Base-by-base conservation (phyloP, 2,797 vertebrate species). In the Lemur catta region DNA sequence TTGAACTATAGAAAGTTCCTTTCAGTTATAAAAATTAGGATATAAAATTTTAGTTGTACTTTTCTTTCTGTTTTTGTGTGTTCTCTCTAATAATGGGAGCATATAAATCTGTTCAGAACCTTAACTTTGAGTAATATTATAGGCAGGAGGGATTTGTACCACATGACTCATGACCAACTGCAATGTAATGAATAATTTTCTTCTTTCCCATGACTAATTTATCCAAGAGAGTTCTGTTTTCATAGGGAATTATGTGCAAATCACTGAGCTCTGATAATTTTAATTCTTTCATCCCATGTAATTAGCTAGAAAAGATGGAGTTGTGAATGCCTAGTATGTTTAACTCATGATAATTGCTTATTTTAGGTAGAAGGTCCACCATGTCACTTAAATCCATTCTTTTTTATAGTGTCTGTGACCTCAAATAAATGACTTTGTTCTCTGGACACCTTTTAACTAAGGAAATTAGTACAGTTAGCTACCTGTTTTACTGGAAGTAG, bases 161-260 rank as follows among this genome's bases (percentile, higher is more conserved):
- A 1, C 65, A 48, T 89, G 91, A 95, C 79, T 92, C 74, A 94
- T 84, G 18, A 89, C 78, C 84, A 76, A 0, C 71, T 18, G 6
- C 95, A 92, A 91, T 38, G 75, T 95, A 93, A 50, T 92, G 78
- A 95, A 59, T 96, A 69, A 30, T 71, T 94, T 71, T 94, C 30
- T 87, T 94, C 63, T 50, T 95, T 95, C 48, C 13, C 30, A 10
- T 96, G 76, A 89, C 55, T 96, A n/a, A 95, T 91, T 96, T 85
- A 84, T 67, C 69, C 43, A 61, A 89, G 65, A 89, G 24, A 89
- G 46, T 89, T 97, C 46, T 95, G 52, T 94, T 91, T 96, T 91
- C 79, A 57, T 92, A 85, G 79, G 59, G 82, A 88, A 6, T 90
- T 80, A 79, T 13, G 63, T 91, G 33, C 74, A 93, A 33, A 50